Evolutionary conservation across 2,113 vertebrate genomes (phyloP), one percentile per base, ranked within the genome.

Genomic region (Ophiodon elongatus): DNA sequence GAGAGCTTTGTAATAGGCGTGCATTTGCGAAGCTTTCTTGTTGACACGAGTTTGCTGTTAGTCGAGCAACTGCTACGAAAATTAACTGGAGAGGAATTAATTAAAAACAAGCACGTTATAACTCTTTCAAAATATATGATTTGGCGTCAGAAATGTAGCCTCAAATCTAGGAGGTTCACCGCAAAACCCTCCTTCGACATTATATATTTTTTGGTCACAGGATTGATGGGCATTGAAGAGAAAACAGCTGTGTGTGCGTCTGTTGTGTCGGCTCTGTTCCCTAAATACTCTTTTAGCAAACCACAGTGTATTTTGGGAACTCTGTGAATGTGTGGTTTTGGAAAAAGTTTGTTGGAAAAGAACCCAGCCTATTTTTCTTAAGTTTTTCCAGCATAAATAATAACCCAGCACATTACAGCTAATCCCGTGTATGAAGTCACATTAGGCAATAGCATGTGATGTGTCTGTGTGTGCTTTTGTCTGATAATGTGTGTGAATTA

Each of bases 281-380:
- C 75, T 83, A 83, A 85, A 84, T 79, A 83, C 69, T 15, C 72
- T 73, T 56, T 33, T 21, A 64, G 67, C 64, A 77, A 85, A 72
- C 85, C 76, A 45, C 75, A 45, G 31, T 71, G 56, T 88, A 89
- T 93, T 92, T 87, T 83, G 65, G 78, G 83, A 92, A 81, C 57
- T 13, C n/a, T 39, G 76, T 21, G 45, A 64, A 14, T 62, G 37
- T 81, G 77, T 37, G 62, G 60, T 80, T 79, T 15, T 65, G 65
- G 68, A 72, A 79, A 82, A 74, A 64, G 29, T 33, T 1, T 39
- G 25, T 85, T 70, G 45, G 73, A 35, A 72, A 56, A 76, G 70
- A 66, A 33, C 33, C 23, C 41, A 15, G 43, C 29, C 37, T 52
- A 19, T 88, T 74, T 54, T n/a, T 29, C 33, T 45, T 74, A 2